Percentiles rank a stretch among this genome's conserved stretches.
These are phyloP conservation scores for Eurystomus gularis DNA, from an alignment of 2,113 vertebrate genomes.

Conservation along the genomic window DNA sequence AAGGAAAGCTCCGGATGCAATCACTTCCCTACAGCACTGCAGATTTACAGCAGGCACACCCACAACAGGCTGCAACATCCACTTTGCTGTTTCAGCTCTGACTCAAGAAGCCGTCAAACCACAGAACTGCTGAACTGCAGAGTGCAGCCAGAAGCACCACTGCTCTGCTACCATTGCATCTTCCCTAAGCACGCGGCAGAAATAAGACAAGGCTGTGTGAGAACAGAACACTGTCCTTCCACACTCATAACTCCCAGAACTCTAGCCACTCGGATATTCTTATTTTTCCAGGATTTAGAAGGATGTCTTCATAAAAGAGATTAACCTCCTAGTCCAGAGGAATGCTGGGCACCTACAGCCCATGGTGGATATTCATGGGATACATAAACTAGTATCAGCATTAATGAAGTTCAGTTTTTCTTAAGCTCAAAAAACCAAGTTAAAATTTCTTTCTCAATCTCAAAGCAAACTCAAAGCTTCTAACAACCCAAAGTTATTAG, in stretches of 20 bases:
- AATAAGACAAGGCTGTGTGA: background rate
- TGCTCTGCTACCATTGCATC: background rate
- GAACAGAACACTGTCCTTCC: background rate
- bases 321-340: too few relatives aligned
- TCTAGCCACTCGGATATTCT: background rate
- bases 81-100: background rate
- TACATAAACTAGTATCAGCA: background rate
- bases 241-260: background rate
- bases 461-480: background rate
- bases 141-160: background rate
- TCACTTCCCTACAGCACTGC: background rate
- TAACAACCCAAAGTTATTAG: too few relatives aligned
- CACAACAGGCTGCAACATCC: background rate
- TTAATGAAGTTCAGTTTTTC: background rate
- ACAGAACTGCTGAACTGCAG: background rate
- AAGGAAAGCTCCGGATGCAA: background rate
- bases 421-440: background rate
- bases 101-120: background rate
- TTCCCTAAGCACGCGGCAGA: background rate
- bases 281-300: background rate
- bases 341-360: background rate
- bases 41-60: background rate
- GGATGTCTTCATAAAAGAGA: background rate
- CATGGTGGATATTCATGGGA: fast-evolving
- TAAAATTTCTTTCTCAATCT: background rate